These are phyloP conservation scores for Lottia gigantea DNA, from an alignment of 2,888 invertebrate species.

Conservation along the genomic window DNA sequence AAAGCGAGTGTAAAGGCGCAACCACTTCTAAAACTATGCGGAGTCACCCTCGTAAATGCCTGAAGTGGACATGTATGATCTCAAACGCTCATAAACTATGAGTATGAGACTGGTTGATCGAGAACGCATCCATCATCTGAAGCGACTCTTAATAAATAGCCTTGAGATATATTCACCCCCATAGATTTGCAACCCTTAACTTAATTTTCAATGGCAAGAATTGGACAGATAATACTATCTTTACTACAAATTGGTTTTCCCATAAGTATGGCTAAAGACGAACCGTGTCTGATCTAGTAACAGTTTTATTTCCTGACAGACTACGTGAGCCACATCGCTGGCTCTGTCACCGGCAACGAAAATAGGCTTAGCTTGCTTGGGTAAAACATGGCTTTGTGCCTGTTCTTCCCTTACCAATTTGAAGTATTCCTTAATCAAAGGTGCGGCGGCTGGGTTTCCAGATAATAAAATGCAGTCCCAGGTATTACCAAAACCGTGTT, in stretches of 20 bases:
- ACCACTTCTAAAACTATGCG: slow-evolving; percentile 10
- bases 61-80: slow-evolving; percentile 12
- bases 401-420: neutral
- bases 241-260: neutral
- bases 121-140: neutral
- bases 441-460: neutral
- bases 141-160: neutral
- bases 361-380: neutral
- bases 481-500: neutral
- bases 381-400: neutral
- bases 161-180: neutral
- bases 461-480: neutral
- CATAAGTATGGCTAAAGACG: neutral
- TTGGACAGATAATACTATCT: neutral
- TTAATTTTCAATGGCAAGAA: slow-evolving; percentile 13
- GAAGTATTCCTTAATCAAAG: neutral
- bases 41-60: neutral
- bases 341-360: neutral
- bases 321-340: neutral
- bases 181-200: neutral
- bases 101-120: neutral
- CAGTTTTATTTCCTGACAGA: neutral
- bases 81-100: neutral
- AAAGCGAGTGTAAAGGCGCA: neutral
- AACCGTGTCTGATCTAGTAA: neutral